Evolutionary conservation across 2,888 invertebrate species (phyloP), one percentile per base, ranked within the genome.

Genomic region (Hemaris fuciformis): DNA sequence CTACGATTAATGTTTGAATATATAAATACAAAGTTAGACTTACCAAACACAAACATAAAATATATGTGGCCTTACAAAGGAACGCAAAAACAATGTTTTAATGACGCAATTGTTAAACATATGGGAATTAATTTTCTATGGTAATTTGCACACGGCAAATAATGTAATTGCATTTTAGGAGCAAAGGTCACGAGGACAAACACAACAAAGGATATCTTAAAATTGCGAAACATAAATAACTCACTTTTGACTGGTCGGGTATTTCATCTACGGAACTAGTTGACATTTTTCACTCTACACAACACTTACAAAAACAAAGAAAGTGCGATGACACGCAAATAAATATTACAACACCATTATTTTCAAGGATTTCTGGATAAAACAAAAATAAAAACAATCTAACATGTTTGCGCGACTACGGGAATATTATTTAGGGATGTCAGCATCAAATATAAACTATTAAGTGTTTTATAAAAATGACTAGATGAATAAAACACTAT

Each of bases 251-350:
- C 67, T 89, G 90, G 31, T 91, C 91, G 10, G 87, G 88, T 66
- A 90, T 83, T 73, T 91, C 91, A 73, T 91, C 91, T 15, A 85
- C 85, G 13, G 90, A 91, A 75, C 89, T 90, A 61, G 85, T 84
- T 64, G 91, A 91, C 91, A 91, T 91, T 53, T n/a, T 57, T 62
- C 61, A 57, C 46, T 8, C 13, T 38, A 57, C 46, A 61, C 62
- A 56, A 57, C 61, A 63, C 60, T 58, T 42, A 56, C 59, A 57
- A 62, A 57, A 22, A 27, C 27, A 66, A 58, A 15, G 38, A 58
- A 62, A 62, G 46, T 56, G 57, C 59, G 61, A 61, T 59, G 61
- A 63, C 64, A 61, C 66, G 60, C 53, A 60, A 63, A 46, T 59
- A 56, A 53, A 62, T 60, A 66, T 56, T 53, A 62, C 57, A 62